Conservation (phyloP, 2,113 vertebrate genomes). For the Henicopernis longicauda region DNA sequence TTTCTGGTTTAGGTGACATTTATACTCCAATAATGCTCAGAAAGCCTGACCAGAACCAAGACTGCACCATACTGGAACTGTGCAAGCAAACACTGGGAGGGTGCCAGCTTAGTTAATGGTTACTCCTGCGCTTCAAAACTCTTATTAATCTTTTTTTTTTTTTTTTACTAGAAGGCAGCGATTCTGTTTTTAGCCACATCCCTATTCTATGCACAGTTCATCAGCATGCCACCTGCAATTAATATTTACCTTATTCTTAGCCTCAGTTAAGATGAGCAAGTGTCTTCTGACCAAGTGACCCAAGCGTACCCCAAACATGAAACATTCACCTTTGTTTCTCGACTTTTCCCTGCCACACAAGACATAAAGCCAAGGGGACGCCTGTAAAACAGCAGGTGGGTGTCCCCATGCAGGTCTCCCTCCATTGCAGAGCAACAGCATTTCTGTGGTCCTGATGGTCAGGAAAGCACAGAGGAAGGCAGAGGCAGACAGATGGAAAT, state of each 20-base stretch:
- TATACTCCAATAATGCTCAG: not conserved
- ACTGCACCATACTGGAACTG: not conserved
- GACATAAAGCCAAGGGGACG: not conserved
- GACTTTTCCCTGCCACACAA: not conserved
- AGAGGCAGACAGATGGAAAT: not conserved
- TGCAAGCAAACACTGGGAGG: not conserved
- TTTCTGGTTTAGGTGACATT: not conserved
- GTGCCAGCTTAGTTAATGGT: conserved; percentile 17
- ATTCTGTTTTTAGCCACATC: not conserved
- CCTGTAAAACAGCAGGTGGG: not conserved
- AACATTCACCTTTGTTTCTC: not conserved
- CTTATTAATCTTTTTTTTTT: not conserved
- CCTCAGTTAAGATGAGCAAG: not conserved
- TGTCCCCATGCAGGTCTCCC: not conserved
- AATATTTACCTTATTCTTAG: conserved; percentile 33
- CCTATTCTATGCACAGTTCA: not conserved
- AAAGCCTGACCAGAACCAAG: not conserved
- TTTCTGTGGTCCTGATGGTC: not conserved
- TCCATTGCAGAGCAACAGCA: not conserved
- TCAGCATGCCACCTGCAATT: not conserved
- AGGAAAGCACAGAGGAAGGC: not conserved
- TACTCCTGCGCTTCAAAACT: not conserved
- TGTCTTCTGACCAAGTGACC: not conserved
- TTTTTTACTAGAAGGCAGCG: not conserved
- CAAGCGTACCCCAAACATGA: not conserved